Evolutionary conservation across 2,797 vertebrate species (phyloP).

Genomic region (Denticeps clupeoides): DNA sequence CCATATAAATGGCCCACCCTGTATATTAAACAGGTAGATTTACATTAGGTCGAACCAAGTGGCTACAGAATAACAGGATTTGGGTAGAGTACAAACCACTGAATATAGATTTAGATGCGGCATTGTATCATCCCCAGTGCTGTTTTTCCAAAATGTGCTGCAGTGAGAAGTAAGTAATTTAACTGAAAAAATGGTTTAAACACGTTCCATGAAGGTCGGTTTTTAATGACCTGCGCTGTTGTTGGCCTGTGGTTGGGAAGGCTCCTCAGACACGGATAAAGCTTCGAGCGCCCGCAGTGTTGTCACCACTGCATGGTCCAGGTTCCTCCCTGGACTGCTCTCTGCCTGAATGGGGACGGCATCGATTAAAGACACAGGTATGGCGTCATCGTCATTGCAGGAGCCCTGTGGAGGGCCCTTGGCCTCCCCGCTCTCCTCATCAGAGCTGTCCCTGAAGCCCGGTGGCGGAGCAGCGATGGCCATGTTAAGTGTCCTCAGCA

Average conservation of each 20-base stretch:
- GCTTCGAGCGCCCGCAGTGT: conserved; percentile 88
- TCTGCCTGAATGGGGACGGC: conserved; percentile 76
- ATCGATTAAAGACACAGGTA: conserved; percentile 96
- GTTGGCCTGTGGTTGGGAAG: conserved; percentile 71
- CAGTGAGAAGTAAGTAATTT: conserved; percentile 5
- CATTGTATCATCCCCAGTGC: too few relatives aligned
- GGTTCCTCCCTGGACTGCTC: conserved; percentile 65
- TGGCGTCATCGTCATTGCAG: conserved; percentile 64
- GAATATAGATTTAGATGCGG: too few relatives aligned
- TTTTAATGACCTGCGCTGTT: conserved; percentile 96
- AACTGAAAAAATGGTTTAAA: too few relatives aligned
- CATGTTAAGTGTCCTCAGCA: conserved; percentile 90
- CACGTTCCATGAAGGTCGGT: conserved; percentile 64
- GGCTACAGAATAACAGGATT: too few relatives aligned
- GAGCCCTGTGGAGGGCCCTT: conserved; percentile 23
- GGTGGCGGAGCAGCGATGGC: conserved; percentile 96
- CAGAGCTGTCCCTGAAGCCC: conserved; percentile 95
- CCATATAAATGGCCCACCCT: too few relatives aligned
- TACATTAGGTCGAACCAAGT: too few relatives aligned
- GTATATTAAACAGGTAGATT: too few relatives aligned
- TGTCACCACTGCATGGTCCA: conserved; percentile 79
- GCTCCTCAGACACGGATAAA: conserved; percentile 89
- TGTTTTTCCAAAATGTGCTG: too few relatives aligned
- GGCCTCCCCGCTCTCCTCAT: conserved; percentile 86
- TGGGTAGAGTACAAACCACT: too few relatives aligned